These are phyloP conservation scores for Megalopta genalis DNA, from an alignment of 1,140 invertebrate genomes.

Conservation along the genomic window DNA sequence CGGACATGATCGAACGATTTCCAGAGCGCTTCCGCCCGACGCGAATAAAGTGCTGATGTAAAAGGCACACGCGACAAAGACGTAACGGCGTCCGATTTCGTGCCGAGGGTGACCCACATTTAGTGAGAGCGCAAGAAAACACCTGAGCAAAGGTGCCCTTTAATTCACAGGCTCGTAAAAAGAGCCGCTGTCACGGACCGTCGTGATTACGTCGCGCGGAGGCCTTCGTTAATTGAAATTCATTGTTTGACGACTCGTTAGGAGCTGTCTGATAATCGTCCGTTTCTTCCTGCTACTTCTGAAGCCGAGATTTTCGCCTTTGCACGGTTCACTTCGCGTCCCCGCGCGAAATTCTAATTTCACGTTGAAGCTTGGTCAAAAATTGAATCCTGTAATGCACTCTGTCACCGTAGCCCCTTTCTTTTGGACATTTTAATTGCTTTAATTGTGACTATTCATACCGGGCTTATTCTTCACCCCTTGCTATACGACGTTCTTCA, in stretches of 20 bases:
- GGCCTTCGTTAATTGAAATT: slow-evolving; percentile 26
- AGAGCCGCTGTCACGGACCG: neutral
- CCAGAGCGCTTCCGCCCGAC: neutral
- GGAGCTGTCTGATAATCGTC: slow-evolving; percentile 8
- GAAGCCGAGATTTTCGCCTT: neutral
- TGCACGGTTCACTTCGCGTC: neutral
- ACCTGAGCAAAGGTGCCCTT: slow-evolving; percentile 38
- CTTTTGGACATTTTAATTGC: too few species aligned
- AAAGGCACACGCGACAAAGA: neutral
- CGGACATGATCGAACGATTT: neutral
- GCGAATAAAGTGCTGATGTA: neutral
- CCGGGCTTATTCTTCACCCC: too few species aligned
- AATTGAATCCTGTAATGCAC: too few species aligned
- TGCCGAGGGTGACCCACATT: neutral
- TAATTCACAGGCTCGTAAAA: slow-evolving; percentile 21
- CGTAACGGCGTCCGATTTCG: neutral
- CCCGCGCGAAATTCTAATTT: neutral
- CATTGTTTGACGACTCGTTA: slow-evolving; percentile 22
- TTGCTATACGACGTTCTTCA: too few species aligned
- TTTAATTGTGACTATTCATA: too few species aligned
- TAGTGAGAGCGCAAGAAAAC: neutral
- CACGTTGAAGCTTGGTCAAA: too few species aligned
- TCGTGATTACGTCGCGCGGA: neutral
- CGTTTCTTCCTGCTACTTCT: neutral
- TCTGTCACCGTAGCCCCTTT: too few species aligned